These are phyloP conservation scores for Cryptotermes secundus DNA, from an alignment of 1,140 invertebrate species.

Conservation along the genomic window DNA sequence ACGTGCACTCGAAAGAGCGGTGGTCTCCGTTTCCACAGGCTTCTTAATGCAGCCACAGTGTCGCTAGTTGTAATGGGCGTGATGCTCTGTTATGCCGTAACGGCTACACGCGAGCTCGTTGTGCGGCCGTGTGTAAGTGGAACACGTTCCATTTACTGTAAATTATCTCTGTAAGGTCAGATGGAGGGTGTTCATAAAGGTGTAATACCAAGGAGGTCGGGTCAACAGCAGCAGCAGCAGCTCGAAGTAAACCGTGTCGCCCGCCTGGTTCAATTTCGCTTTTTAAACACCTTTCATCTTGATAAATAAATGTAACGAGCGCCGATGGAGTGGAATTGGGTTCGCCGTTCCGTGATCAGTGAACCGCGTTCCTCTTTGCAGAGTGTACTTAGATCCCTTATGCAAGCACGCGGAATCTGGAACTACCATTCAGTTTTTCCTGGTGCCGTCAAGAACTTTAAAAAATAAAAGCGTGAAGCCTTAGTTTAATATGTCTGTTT, in stretches of 20 bases:
- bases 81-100: not conserved
- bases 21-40: no score
- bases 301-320: not conserved
- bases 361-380: not conserved
- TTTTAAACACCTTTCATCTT: conserved; percentile 12
- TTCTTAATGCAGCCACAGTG: no score
- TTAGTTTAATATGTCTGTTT: no score
- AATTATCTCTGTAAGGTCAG: conserved; percentile 7
- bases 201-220: conserved; percentile 9
- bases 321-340: not conserved
- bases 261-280: conserved; percentile 7
- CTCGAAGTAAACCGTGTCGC: conserved; percentile 9
- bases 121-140: not conserved
- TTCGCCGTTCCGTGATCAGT: no score
- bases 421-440: no score
- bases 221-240: not conserved
- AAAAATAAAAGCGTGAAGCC: no score
- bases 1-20: no score
- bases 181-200: conserved; percentile 15
- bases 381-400: no score
- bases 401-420: no score
- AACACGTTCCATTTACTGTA: conserved; percentile 5
- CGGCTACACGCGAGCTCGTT: not conserved
- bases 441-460: no score
- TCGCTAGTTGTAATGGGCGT: not conserved